These are phyloP conservation scores for Danionella cerebrum DNA, from an alignment of 2,113 vertebrate species.

Conservation along the genomic window DNA sequence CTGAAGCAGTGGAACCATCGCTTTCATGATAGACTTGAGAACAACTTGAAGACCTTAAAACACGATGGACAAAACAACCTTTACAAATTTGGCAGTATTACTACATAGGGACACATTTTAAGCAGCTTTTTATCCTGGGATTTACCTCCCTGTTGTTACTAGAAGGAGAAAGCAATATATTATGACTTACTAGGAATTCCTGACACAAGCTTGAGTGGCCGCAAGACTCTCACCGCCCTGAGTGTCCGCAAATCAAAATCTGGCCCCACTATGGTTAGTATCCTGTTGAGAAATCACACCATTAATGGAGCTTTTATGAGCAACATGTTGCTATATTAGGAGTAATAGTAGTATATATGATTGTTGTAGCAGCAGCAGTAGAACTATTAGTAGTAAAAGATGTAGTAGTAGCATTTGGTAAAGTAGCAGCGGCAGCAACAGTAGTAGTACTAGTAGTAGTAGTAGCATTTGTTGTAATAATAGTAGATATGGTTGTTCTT, in stretches of 20 bases:
- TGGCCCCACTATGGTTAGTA: slow-evolving; percentile 85
- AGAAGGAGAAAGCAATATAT: background rate
- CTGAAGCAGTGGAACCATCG: slow-evolving; percentile 94
- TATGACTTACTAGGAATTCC: slow-evolving; percentile 90
- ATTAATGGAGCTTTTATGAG: background rate
- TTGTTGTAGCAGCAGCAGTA: too few relatives aligned
- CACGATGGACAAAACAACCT: background rate
- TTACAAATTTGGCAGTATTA: too few relatives aligned
- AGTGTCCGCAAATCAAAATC: slow-evolving; percentile 91
- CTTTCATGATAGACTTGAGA: slow-evolving; percentile 98
- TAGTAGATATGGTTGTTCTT: too few relatives aligned
- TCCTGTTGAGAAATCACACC: slow-evolving; percentile 62
- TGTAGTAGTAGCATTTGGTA: too few relatives aligned
- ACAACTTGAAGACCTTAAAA: slow-evolving; percentile 88
- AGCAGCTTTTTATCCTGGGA: too few relatives aligned
- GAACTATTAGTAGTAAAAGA: too few relatives aligned
- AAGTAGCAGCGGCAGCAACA: too few relatives aligned
- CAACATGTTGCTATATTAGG: background rate
- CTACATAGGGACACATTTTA: too few relatives aligned
- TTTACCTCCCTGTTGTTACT: too few relatives aligned
- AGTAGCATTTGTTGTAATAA: too few relatives aligned
- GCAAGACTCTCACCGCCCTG: slow-evolving; percentile 85
- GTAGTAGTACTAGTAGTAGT: too few relatives aligned
- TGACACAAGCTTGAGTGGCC: slow-evolving; percentile 90
- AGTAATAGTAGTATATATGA: too few relatives aligned